These are phyloP conservation scores for Athalia rosae DNA, from an alignment of 2,888 invertebrate species.

Conservation along the genomic window DNA sequence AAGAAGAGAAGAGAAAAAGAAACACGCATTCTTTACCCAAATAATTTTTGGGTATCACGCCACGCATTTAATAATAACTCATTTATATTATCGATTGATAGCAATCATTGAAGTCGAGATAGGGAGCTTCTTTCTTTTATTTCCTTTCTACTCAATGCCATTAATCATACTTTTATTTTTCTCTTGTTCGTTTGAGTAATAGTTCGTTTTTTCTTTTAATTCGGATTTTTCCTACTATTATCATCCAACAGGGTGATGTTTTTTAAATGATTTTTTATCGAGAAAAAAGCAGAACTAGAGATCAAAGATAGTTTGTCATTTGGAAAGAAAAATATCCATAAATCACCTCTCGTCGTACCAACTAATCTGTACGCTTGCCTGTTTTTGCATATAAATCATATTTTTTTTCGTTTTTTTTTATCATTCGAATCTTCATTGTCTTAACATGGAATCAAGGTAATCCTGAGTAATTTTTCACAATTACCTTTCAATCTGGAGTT, in stretches of 20 bases:
- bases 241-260: too few relatives aligned
- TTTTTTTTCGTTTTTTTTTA: not conserved
- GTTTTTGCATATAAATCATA: conserved; percentile 18
- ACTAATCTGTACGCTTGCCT: conserved; percentile 23
- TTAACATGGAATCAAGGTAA: not conserved
- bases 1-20: not conserved
- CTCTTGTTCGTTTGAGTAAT: not conserved
- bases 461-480: not conserved
- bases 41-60: conserved; percentile 7
- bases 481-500: conserved; percentile 23
- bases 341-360: too few relatives aligned
- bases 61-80: conserved; percentile 26
- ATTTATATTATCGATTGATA: conserved; percentile 30
- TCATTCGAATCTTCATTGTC: not conserved
- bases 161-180: not conserved
- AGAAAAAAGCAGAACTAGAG: too few relatives aligned
- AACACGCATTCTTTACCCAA: conserved; percentile 20
- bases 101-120: conserved; percentile 25
- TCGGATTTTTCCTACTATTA: too few relatives aligned
- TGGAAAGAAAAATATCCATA: too few relatives aligned
- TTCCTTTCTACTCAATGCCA: not conserved
- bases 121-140: conserved; percentile 23
- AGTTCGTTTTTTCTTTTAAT: not conserved
- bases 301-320: too few relatives aligned
- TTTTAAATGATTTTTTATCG: too few relatives aligned